Evolutionary conservation across 2,797 vertebrate genomes (phyloP).

Genomic region (Protonibea diacanthus): DNA sequence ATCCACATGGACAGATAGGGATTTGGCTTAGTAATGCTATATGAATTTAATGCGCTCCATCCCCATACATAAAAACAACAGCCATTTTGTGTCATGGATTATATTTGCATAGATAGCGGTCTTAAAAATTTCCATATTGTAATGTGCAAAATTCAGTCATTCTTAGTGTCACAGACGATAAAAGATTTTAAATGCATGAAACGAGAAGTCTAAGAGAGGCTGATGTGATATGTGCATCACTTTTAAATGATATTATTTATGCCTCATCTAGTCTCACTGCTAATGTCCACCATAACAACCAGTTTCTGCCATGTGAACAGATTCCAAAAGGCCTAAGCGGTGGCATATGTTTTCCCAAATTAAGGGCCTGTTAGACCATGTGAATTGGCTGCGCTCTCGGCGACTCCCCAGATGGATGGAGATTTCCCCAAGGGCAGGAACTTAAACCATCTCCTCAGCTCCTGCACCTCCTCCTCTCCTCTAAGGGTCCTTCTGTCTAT

Average conservation of each 20-base stretch:
- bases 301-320: constrained; percentile 58
- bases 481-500: constrained; percentile 56
- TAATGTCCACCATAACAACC: constrained; percentile 66
- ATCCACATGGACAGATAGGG: constrained; percentile 18
- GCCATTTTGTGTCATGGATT: constrained; percentile 35
- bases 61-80: constrained; percentile 11
- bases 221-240: constrained; percentile 28
- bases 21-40: constrained; percentile 23
- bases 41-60: constrained; percentile 25
- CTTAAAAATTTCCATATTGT: constrained; percentile 33
- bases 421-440: constrained; percentile 76
- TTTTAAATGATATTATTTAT: constrained; percentile 48
- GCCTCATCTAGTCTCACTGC: constrained; percentile 46
- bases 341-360: constrained; percentile 79
- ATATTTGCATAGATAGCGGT: constrained; percentile 12
- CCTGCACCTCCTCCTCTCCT: constrained; percentile 53
- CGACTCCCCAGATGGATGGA: constrained; percentile 74
- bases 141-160: constrained; percentile 27
- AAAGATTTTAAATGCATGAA: neutral
- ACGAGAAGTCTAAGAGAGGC: neutral
- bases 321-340: constrained; percentile 70
- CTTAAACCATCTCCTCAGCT: constrained; percentile 63
- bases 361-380: constrained; percentile 69
- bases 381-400: constrained; percentile 68
- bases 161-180: constrained; percentile 16